Conservation (phyloP, 2,888 invertebrate genomes). For the Opisthograptis luteolata region DNA sequence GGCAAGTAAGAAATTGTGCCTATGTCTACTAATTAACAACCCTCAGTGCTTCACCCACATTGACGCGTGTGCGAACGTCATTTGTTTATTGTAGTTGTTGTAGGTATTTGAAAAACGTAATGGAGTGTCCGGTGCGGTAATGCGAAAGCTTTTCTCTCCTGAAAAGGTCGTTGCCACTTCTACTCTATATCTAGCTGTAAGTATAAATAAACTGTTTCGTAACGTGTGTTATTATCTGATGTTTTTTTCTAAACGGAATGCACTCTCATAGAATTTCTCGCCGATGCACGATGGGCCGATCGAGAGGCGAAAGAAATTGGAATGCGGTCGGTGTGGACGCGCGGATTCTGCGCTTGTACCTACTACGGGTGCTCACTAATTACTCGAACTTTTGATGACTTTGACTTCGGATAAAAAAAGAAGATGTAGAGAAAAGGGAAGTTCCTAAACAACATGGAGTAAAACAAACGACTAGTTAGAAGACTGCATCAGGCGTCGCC, state of each 20-base stretch:
- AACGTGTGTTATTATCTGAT: slow-evolving; percentile 50
- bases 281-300: slow-evolving; percentile 43
- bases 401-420: too few relatives aligned
- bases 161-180: slow-evolving; percentile 11
- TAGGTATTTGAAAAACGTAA: too few relatives aligned
- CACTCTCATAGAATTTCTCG: slow-evolving; percentile 57
- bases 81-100: too few relatives aligned
- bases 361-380: slow-evolving; percentile 43
- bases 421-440: too few relatives aligned
- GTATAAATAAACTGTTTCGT: slow-evolving; percentile 39
- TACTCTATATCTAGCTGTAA: background rate
- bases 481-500: too few relatives aligned
- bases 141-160: background rate
- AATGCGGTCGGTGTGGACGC: slow-evolving; percentile 57
- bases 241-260: slow-evolving; percentile 54
- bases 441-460: too few relatives aligned
- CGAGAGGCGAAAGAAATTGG: slow-evolving; percentile 55
- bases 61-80: too few relatives aligned
- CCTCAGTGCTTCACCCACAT: too few relatives aligned
- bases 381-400: slow-evolving; percentile 28
- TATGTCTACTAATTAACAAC: too few relatives aligned
- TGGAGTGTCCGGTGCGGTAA: background rate
- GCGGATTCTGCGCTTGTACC: slow-evolving; percentile 47
- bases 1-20: too few relatives aligned
- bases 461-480: too few relatives aligned